Percentiles rank a stretch among this genome's conserved stretches.
These are phyloP conservation scores for Gambusia yucatana DNA, from an alignment of 2,797 vertebrate genomes.

Conservation along the genomic window DNA sequence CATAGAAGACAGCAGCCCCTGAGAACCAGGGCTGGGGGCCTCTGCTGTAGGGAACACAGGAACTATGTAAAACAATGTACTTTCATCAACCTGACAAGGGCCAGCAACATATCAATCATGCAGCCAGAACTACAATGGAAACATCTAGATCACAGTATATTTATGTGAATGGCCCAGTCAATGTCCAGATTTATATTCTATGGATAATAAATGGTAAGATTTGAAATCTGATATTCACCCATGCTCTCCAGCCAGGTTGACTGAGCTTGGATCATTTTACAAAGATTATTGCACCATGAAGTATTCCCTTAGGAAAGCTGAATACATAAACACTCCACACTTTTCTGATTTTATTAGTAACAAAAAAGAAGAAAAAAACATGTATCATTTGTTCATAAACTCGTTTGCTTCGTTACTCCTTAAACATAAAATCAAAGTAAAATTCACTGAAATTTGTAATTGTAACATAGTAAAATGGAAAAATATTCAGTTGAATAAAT, in stretches of 20 bases:
- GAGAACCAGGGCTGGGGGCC: too few species aligned
- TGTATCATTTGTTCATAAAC: not conserved
- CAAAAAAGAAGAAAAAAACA: too few species aligned
- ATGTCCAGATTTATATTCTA: not conserved
- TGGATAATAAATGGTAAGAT: not conserved
- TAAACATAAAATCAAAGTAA: not conserved
- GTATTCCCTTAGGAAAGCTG: too few species aligned
- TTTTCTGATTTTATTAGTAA: not conserved
- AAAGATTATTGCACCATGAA: not conserved
- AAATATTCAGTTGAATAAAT: not conserved
- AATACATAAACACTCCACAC: not conserved
- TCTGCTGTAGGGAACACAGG: not conserved
- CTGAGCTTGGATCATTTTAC: not conserved
- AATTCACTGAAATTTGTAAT: not conserved
- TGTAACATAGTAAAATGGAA: not conserved
- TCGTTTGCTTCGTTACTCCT: not conserved
- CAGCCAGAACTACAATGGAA: not conserved
- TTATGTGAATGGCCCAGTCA: too few species aligned
- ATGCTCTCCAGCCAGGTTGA: not conserved
- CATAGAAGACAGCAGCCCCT: too few species aligned
- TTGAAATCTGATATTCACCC: not conserved
- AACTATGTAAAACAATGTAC: not conserved
- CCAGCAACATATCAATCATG: not conserved
- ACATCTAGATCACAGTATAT: not conserved
- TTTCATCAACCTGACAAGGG: not conserved